A percentile compares a stretch with the other conserved stretches of the same genome.
phyloP scores from a whole-genome alignment of 2,797 vertebrate genomes.

The Crypturellus tataupa region DNA sequence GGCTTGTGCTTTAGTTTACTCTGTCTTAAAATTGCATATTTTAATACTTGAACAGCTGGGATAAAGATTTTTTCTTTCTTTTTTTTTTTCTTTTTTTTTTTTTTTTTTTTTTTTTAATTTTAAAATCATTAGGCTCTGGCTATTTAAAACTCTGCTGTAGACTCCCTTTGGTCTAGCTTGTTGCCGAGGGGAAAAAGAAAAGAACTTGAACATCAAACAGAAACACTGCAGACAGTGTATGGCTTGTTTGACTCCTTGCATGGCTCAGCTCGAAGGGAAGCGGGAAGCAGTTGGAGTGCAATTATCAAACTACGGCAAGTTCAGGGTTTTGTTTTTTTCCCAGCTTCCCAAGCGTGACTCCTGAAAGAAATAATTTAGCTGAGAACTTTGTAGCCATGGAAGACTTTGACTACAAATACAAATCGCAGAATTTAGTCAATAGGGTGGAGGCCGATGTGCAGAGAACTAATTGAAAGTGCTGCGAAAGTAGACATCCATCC shows the following conservation, averaged over 20 bases:
- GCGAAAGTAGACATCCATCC: conserved; percentile 43
- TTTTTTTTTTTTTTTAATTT: not conserved
- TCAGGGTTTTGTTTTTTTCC: not conserved
- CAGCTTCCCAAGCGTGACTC: not conserved
- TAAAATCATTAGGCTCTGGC: not conserved
- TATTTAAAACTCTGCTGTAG: conserved; percentile 21
- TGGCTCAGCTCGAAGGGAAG: not conserved
- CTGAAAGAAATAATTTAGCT: conserved; percentile 32
- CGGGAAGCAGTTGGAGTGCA: not conserved
- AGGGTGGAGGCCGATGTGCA: not conserved
- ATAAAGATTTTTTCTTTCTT: not conserved
- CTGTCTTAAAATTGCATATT: not conserved
- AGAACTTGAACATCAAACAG: not conserved
- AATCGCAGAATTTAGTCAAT: conserved; percentile 45
- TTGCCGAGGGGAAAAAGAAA: not conserved
- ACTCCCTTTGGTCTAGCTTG: not conserved
- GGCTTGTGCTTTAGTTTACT: not conserved
- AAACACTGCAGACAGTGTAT: not conserved
- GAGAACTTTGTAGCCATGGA: conserved; percentile 2
- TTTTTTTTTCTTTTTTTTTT: not conserved
- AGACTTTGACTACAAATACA: not conserved
- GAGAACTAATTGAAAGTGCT: conserved; percentile 46
- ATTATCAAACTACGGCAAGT: not conserved
- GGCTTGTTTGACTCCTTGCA: not conserved
- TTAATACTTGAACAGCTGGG: not conserved